Base-by-base conservation (phyloP, 2,113 vertebrate species). In the Cinclus cinclus region DNA sequence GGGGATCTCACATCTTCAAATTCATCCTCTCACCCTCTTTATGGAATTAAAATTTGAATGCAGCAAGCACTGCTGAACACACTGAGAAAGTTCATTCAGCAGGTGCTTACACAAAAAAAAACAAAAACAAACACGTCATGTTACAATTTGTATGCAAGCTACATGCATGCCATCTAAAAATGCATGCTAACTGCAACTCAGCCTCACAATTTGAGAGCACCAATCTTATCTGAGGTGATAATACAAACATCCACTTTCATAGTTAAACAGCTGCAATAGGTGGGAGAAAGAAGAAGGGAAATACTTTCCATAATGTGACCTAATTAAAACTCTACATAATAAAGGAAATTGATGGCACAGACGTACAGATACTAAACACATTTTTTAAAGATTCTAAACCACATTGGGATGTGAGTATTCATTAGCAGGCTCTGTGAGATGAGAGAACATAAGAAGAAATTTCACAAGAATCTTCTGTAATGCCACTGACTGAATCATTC, bases 321-420 rank as follows among this genome's bases (percentile, higher is more conserved):
- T 95, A 98, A 97, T 97, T 97, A 96, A 96, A 95, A 70, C 22
- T 70, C 17, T 92, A 92, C 73, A 90, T 96, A 96, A 90, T 76
- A 94, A 94, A 97, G 75, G 46, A 87, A 92, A 94, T 93, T 92
- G 86, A 90, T 94, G 27, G 64, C 73, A 92, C 42, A 90, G 90
- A 97, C 64, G 31, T 96, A 84, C 87, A 91, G 44, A 83, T 95
- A 92, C 92, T 92, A 97, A 94, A 88, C 77, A 95, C 23, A 85
- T 85, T 93, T 89, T 96, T 87, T 86, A 91, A 93, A 82, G 47
- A 78, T 87, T 82, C 13, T 75, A 91, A 95, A 94, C 59, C 35
- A 30, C 41, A 69, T 71, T 84, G 33, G 53, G 70, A 86, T 78
- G 10, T 15, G 28, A 87, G 30, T 60, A 79, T 83, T 52, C 67